These are phyloP conservation scores for Ptilodon capucinus DNA, from an alignment of 2,888 invertebrate species.

Conservation along the genomic window DNA sequence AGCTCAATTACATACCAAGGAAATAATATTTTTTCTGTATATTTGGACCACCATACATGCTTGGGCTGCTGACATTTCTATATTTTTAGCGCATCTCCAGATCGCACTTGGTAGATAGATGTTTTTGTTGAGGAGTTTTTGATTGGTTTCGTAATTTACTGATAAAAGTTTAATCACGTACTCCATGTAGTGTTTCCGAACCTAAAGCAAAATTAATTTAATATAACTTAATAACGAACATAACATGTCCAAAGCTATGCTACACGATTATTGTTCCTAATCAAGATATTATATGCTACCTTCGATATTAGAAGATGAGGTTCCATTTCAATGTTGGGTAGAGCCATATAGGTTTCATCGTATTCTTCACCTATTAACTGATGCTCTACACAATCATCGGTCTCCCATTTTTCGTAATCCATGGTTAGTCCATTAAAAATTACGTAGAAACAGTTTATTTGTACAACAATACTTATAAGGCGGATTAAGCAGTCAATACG, in stretches of 20 bases:
- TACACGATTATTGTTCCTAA: neutral
- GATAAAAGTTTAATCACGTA: conserved; percentile 66
- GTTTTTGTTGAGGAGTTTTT: conserved; percentile 64
- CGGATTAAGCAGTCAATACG: too few species aligned
- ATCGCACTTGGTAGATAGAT: conserved; percentile 73
- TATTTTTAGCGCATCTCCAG: conserved; percentile 71
- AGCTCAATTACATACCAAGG: conserved; percentile 55
- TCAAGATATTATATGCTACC: conserved; percentile 41
- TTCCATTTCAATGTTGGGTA: conserved; percentile 64
- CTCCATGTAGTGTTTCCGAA: conserved; percentile 76
- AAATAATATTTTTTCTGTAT: conserved; percentile 64
- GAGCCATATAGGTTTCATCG: conserved; percentile 58
- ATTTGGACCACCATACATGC: conserved; percentile 71
- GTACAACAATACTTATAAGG: too few species aligned
- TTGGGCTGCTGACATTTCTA: conserved; percentile 70
- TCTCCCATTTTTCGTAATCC: conserved; percentile 33
- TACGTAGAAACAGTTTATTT: neutral
- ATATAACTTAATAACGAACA: too few species aligned
- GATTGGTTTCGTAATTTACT: conserved; percentile 68
- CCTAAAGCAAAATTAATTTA: conserved; percentile 57
- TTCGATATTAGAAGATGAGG: conserved; percentile 74
- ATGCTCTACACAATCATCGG: conserved; percentile 50
- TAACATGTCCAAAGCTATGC: too few species aligned
- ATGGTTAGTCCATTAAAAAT: conserved; percentile 1
- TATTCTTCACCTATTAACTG: conserved; percentile 57